A percentile compares a stretch with the other conserved stretches of the same genome.
Evolutionary conservation across 2,113 vertebrate genomes (phyloP).

Genomic region (Burhinus bistriatus): DNA sequence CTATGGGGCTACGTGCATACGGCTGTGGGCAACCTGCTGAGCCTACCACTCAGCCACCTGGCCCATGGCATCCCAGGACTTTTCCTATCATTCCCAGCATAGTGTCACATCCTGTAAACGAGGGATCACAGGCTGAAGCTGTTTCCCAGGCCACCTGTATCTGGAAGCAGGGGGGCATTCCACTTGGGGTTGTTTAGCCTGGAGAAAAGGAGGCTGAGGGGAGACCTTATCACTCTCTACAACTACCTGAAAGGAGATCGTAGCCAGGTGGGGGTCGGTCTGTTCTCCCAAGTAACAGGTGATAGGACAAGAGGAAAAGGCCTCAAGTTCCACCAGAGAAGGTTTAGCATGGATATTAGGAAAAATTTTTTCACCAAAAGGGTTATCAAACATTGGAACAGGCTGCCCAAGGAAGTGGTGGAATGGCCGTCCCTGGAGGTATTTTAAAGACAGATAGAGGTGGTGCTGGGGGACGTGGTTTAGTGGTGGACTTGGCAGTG

Average conservation of each 20-base stretch:
- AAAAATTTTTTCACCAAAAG: neutral
- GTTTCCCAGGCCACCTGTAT: neutral
- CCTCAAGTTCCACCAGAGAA: neutral
- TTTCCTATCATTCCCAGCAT: neutral
- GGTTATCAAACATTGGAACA: neutral
- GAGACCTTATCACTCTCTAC: neutral
- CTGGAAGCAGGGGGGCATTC: neutral
- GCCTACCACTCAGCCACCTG: neutral
- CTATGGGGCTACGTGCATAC: neutral
- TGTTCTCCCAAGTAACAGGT: neutral
- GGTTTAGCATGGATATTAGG: neutral
- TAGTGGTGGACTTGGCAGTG: neutral
- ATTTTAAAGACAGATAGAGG: accelerated
- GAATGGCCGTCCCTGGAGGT: neutral
- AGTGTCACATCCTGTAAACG: neutral
- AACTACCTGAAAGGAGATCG: neutral
- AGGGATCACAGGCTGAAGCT: neutral
- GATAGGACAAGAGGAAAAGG: accelerated
- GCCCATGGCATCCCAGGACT: neutral
- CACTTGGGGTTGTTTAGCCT: neutral
- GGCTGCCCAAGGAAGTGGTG: neutral
- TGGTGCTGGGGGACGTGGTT: neutral
- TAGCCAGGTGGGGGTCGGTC: too few species aligned
- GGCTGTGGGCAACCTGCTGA: neutral
- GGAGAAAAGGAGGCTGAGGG: neutral